These are phyloP conservation scores for Mimachlamys varia DNA, from an alignment of 2,888 invertebrate genomes.

Conservation along the genomic window DNA sequence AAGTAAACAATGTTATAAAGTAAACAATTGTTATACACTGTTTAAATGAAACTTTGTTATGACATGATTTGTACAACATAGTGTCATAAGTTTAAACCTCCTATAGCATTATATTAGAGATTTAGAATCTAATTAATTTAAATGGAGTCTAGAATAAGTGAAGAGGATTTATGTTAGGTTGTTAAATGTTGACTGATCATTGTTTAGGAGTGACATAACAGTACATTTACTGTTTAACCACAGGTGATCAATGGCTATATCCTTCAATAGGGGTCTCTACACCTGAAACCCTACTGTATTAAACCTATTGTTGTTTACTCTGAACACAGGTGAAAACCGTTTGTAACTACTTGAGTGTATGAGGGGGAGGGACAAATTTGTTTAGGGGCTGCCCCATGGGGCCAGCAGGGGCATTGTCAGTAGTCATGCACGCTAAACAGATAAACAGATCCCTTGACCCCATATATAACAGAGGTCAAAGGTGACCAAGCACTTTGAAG, in stretches of 20 bases:
- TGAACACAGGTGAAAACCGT: not conserved
- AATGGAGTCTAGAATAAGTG: not conserved
- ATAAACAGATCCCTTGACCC: conserved; percentile 26
- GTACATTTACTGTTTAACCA: conserved; percentile 28
- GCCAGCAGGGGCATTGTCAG: not conserved
- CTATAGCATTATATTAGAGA: not conserved
- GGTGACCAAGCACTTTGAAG: conserved; percentile 12
- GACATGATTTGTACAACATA: not conserved
- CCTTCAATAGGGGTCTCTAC: conserved; percentile 8
- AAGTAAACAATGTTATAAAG: not conserved
- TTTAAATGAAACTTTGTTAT: not conserved
- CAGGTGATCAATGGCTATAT: conserved; percentile 22
- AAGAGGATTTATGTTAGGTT: conserved; percentile 13
- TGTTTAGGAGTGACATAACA: conserved; percentile 11
- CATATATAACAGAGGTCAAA: not conserved
- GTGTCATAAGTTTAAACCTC: not conserved
- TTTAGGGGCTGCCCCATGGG: conserved; percentile 27
- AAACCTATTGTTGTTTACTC: not conserved
- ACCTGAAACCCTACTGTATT: not conserved
- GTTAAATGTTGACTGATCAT: not conserved
- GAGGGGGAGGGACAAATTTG: not conserved
- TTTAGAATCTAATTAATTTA: conserved; percentile 22
- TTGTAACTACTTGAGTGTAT: conserved; percentile 13
- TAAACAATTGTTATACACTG: not conserved
- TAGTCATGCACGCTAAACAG: not conserved